Conservation (phyloP, 2,888 invertebrate species). For the Folsomia candida region DNA sequence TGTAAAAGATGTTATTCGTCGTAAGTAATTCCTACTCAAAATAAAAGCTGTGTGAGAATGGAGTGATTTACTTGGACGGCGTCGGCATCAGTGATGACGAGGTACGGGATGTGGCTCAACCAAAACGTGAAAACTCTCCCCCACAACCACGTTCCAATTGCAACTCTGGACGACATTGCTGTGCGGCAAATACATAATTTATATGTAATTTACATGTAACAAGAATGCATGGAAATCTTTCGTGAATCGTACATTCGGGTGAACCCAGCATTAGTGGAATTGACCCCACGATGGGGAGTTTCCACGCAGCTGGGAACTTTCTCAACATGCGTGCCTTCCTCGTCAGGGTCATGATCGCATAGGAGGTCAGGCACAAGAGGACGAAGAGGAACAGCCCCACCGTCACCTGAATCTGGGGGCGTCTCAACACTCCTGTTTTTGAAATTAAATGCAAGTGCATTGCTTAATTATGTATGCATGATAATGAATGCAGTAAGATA, state of each 20-base stretch:
- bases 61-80: constrained; percentile 16
- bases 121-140: neutral
- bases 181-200: neutral
- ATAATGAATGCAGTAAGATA: too few species aligned
- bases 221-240: too few species aligned
- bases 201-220: neutral
- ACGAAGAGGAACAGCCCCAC: neutral
- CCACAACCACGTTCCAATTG: neutral
- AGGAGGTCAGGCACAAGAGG: neutral
- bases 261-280: neutral
- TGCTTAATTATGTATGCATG: too few species aligned
- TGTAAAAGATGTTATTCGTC: too few species aligned
- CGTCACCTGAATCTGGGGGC: too few species aligned
- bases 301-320: neutral
- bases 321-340: neutral
- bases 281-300: neutral
- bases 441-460: too few species aligned
- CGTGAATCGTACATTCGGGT: neutral
- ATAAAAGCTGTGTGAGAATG: too few species aligned
- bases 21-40: too few species aligned
- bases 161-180: neutral
- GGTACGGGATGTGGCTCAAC: constrained; percentile 11
- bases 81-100: constrained; percentile 8
- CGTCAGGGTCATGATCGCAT: neutral
- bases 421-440: too few species aligned